Evolutionary conservation across 92 coral and sea anemone species (phyloP).

Genomic region (Phenganax marumi): DNA sequence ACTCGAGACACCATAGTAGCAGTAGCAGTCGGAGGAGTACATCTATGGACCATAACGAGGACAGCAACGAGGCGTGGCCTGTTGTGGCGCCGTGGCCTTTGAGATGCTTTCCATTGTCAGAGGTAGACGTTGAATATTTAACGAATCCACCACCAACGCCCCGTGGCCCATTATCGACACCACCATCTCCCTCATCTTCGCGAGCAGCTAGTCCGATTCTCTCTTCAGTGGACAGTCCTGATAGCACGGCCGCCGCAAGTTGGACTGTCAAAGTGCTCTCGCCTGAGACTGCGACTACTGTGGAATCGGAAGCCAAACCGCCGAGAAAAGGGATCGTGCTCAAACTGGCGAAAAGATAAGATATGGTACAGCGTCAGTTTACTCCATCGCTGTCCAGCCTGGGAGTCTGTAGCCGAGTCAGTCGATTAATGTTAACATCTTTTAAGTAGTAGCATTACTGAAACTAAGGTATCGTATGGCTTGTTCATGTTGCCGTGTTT

Average conservation of each 20-base stretch:
- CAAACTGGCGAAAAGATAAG: conserved; percentile 91
- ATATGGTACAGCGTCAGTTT: background rate
- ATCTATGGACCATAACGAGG: conserved; percentile 72
- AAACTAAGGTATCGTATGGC: background rate
- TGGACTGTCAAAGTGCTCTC: conserved; percentile 97
- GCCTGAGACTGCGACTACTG: conserved; percentile 66
- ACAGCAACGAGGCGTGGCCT: conserved; percentile 78
- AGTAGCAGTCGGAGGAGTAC: conserved; percentile 85
- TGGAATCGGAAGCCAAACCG: conserved; percentile 71
- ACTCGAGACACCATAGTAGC: conserved; percentile 67
- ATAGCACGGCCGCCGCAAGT: conserved; percentile 69
- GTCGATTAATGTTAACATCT: background rate
- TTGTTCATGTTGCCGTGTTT: no score
- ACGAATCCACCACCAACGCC: conserved; percentile 96
- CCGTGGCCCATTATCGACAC: conserved; percentile 73
- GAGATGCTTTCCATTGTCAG: conserved; percentile 85
- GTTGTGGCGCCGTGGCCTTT: conserved; percentile 80
- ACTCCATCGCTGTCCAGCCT: background rate
- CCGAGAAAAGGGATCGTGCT: conserved; percentile 94
- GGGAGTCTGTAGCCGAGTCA: background rate
- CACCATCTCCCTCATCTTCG: conserved; percentile 76
- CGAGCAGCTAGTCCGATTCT: conserved; percentile 82
- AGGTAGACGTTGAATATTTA: conserved; percentile 67
- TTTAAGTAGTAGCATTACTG: background rate
- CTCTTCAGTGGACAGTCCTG: conserved; percentile 92